Conservation (phyloP, 2,113 vertebrate species). For the Varanus komodoensis region DNA sequence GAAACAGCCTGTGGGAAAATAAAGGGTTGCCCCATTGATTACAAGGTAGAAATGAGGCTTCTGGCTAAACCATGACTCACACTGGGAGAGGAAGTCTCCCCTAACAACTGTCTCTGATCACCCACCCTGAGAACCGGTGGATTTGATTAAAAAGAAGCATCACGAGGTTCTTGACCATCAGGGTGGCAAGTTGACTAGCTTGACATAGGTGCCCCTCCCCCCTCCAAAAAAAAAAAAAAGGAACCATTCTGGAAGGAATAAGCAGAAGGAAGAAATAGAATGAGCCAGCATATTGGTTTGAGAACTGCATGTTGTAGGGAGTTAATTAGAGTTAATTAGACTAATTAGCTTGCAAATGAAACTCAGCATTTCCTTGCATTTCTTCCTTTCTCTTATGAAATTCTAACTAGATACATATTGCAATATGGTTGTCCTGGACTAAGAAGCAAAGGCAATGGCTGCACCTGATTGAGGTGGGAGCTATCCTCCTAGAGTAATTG, state of each 20-base stretch:
- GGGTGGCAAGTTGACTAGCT: not conserved
- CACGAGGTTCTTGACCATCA: not conserved
- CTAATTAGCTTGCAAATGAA: slow-evolving; percentile 88
- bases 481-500: not conserved
- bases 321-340: slow-evolving; percentile 91
- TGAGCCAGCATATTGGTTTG: slow-evolving; percentile 64
- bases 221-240: not conserved
- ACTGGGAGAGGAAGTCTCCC: not conserved
- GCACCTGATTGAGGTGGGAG: not conserved
- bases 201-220: too few species aligned
- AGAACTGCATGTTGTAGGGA: slow-evolving; percentile 76
- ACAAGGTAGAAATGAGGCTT: not conserved
- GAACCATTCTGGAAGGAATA: not conserved
- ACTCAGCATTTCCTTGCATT: slow-evolving; percentile 61
- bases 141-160: too few species aligned
- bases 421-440: slow-evolving; percentile 59
- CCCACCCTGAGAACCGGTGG: not conserved
- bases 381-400: slow-evolving; percentile 53
- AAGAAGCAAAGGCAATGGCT: slow-evolving; percentile 4
- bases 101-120: not conserved
- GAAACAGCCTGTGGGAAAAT: not conserved
- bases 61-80: not conserved
- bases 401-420: slow-evolving; percentile 78
- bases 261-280: slow-evolving; percentile 6
- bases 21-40: not conserved